These are phyloP conservation scores for Caenorhabditis auriculariae DNA, from an alignment of 2,888 invertebrate species.

Conservation along the genomic window DNA sequence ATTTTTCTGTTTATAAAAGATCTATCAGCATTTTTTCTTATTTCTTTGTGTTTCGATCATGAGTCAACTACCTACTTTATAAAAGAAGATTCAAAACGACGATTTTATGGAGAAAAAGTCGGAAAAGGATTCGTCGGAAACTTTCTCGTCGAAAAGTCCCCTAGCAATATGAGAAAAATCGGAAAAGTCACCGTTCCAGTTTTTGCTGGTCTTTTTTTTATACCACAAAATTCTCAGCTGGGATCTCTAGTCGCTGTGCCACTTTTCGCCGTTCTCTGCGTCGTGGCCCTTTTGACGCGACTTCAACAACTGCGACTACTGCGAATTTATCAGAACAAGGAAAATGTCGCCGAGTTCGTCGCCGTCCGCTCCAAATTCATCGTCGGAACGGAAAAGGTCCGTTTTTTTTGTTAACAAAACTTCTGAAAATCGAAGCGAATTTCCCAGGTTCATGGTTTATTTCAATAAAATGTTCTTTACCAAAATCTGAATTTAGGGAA, in stretches of 20 bases:
- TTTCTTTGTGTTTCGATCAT: too few relatives aligned
- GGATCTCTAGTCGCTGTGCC: constrained; percentile 24
- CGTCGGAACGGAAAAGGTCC: constrained; percentile 22
- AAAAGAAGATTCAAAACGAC: too few relatives aligned
- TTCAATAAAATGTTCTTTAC: not conserved
- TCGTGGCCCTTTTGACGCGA: constrained; percentile 18
- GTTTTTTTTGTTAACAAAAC: not conserved
- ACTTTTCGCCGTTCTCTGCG: constrained; percentile 14
- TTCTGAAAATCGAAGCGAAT: not conserved
- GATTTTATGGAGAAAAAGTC: too few relatives aligned
- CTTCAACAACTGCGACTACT: constrained; percentile 30
- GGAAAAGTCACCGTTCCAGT: too few relatives aligned
- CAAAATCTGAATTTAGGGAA: too few relatives aligned
- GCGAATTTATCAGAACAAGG: constrained; percentile 37
- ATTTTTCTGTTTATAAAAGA: too few relatives aligned
- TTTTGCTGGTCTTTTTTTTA: too few relatives aligned
- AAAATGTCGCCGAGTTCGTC: constrained; percentile 27
- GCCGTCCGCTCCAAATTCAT: constrained; percentile 24
- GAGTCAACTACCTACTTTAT: too few relatives aligned
- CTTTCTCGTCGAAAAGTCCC: too few relatives aligned
- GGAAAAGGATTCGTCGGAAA: too few relatives aligned
- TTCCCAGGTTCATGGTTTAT: not conserved
- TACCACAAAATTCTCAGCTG: constrained; percentile 4
- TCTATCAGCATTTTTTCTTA: too few relatives aligned
- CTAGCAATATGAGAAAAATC: too few relatives aligned